Evolutionary conservation across 2,113 vertebrate species (phyloP), one percentile per base, ranked within the genome.

Genomic region (Dipodomys stephensi): DNA sequence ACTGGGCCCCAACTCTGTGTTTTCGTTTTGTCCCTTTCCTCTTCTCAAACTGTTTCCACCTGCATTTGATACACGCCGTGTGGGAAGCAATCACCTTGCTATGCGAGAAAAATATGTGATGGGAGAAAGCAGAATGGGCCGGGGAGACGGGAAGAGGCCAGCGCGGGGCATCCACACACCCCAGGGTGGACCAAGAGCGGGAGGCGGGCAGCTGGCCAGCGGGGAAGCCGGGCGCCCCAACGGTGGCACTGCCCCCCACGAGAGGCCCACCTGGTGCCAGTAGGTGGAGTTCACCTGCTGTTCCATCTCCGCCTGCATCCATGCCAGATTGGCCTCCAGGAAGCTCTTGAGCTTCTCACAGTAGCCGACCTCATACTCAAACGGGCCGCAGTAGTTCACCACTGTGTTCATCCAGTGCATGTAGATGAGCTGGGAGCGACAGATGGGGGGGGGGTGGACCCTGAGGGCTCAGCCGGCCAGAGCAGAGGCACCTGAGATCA

Each of bases 321-420:
- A 99, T 86, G 96, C 98, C 95, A 99, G 96, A 97, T 99, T 99
- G 95, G 95, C 88, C 90, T 98, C 97, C 16, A 99, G 98, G 95
- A 98, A 99, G 91, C 53, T n/a, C 86, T 98, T 98, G 65, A 99
- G 99, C 79, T 97, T 98, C 95, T 99, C 97, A 4, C 99, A 99
- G 98, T 99, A 99, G 68, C 95, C 92, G 0, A 98, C 96, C 57
- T 99, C 96, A 1, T 98, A 98, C 15, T 98, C 98, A 69, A 99
- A 99, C 83, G 99, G 99, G 22, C 98, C 99, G 1, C 99, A 99
- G 97, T 99, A 99, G 44, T 97, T 98, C 97, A 99, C 98, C 90
- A 99, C 96, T 0, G 99, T 99, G 98, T 99, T 99, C 98, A 99
- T 99, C 99, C 99, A 99, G 95, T 99, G 99, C 98, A 99, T 99